Conservation (phyloP, 2,888 invertebrate genomes). For the Perizoma flavofasciatum region DNA sequence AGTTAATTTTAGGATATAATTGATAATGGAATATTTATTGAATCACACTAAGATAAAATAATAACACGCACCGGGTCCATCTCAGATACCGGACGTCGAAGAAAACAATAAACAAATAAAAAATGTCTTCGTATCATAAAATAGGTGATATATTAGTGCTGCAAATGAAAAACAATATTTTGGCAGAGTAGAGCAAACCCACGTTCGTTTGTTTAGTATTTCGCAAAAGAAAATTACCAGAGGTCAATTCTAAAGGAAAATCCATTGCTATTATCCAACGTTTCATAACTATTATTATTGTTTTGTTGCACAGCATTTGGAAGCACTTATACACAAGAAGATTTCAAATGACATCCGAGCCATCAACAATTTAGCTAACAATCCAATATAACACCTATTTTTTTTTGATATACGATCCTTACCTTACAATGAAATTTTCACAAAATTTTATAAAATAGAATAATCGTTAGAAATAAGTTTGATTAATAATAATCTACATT, state of each 20-base stretch:
- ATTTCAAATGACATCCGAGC: slow-evolving; percentile 17
- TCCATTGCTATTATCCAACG: slow-evolving; percentile 3
- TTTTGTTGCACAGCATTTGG: slow-evolving; percentile 54
- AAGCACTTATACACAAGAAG: slow-evolving; percentile 47
- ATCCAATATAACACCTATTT: slow-evolving; percentile 69
- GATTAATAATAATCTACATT: slow-evolving; percentile 34
- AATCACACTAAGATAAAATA: slow-evolving; percentile 41
- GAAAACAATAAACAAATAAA: slow-evolving; percentile 34
- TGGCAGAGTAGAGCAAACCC: slow-evolving; percentile 33
- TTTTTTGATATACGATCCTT: slow-evolving; percentile 29
- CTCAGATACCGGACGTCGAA: slow-evolving; percentile 22
- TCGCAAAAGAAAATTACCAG: neutral
- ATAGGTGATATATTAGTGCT: slow-evolving; percentile 54
- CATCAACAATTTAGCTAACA: slow-evolving; percentile 31
- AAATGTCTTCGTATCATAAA: slow-evolving; percentile 34
- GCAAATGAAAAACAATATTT: slow-evolving; percentile 15
- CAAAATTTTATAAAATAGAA: slow-evolving; percentile 34
- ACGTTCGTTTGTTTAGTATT: slow-evolving; percentile 2
- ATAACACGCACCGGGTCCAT: slow-evolving; percentile 33
- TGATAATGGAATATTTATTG: slow-evolving; percentile 42
- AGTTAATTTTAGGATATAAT: slow-evolving; percentile 38
- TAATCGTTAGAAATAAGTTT: slow-evolving; percentile 32
- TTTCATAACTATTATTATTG: slow-evolving; percentile 41
- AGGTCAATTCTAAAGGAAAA: slow-evolving; percentile 4
- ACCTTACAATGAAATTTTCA: slow-evolving; percentile 33